A percentile compares a stretch with the other conserved stretches of the same genome.
phyloP scores from a whole-genome alignment of 2,113 vertebrate genomes.

The Beaufortia kweichowensis region DNA sequence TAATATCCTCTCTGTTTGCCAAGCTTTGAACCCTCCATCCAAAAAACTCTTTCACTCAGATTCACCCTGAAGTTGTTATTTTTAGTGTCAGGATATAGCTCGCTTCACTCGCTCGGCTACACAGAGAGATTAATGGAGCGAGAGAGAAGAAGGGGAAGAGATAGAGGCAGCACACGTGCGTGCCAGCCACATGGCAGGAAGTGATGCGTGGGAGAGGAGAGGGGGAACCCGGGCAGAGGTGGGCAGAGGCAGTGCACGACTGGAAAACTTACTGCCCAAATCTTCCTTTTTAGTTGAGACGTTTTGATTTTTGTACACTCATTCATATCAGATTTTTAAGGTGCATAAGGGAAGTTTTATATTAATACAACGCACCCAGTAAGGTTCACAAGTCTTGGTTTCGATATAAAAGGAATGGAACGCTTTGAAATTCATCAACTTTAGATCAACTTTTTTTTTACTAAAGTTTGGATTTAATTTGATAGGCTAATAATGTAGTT shows the following conservation, averaged over 20 bases:
- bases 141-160: constrained; percentile 66
- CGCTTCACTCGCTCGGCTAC: constrained; percentile 65
- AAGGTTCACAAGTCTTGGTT: too few species aligned
- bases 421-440: too few species aligned
- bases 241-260: not conserved
- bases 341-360: too few species aligned
- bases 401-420: too few species aligned
- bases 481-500: too few species aligned
- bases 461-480: too few species aligned
- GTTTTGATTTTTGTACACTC: too few species aligned
- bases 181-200: constrained; percentile 67
- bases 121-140: constrained; percentile 76
- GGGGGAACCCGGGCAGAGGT: constrained; percentile 33
- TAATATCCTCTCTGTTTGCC: constrained; percentile 52
- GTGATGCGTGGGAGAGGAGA: constrained; percentile 51
- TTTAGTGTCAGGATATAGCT: constrained; percentile 75
- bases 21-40: constrained; percentile 41
- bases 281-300: too few species aligned
- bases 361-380: too few species aligned
- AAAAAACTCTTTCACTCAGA: constrained; percentile 39
- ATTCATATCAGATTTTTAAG: too few species aligned
- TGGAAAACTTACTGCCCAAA: too few species aligned
- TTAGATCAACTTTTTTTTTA: too few species aligned
- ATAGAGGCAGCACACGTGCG: constrained; percentile 69
- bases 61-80: constrained; percentile 74